phyloP scores from a whole-genome alignment of 2,888 invertebrate species.

The Bursaphelenchus okinawaensis region DNA sequence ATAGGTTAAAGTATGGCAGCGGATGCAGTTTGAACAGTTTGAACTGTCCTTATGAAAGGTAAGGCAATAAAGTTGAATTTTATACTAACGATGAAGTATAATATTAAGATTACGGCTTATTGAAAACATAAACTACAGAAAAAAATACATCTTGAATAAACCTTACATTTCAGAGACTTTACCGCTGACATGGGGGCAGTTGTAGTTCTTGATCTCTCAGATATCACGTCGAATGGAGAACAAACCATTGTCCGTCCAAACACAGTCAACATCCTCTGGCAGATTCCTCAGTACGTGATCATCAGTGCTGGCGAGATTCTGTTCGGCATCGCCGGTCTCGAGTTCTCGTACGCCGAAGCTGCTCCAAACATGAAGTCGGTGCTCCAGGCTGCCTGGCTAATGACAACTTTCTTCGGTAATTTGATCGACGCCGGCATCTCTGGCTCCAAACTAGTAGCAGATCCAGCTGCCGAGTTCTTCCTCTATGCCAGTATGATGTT shows the following conservation, averaged over 20 bases:
- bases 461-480: slow-evolving; percentile 49
- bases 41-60: slow-evolving; percentile 5
- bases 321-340: slow-evolving; percentile 88
- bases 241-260: slow-evolving; percentile 33
- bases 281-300: slow-evolving; percentile 84
- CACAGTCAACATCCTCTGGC: slow-evolving; percentile 59
- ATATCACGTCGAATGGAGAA: slow-evolving; percentile 7
- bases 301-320: slow-evolving; percentile 88
- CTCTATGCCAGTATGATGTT: slow-evolving; percentile 48
- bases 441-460: slow-evolving; percentile 35
- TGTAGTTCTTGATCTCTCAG: slow-evolving; percentile 19
- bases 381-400: slow-evolving; percentile 80
- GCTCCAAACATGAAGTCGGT: slow-evolving; percentile 88
- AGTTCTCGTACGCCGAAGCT: slow-evolving; percentile 85
- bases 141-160: no score
- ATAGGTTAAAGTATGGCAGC: slow-evolving; percentile 36
- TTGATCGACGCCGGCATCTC: slow-evolving; percentile 77
- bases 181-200: slow-evolving; percentile 26
- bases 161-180: slow-evolving; percentile 11
- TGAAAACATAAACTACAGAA: no score
- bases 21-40: slow-evolving; percentile 3
- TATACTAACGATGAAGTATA: no score
- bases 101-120: no score
- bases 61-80: no score
- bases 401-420: slow-evolving; percentile 88